These are phyloP conservation scores for Microtus californicus DNA, from an alignment of 2,797 vertebrate species.

Conservation along the genomic window DNA sequence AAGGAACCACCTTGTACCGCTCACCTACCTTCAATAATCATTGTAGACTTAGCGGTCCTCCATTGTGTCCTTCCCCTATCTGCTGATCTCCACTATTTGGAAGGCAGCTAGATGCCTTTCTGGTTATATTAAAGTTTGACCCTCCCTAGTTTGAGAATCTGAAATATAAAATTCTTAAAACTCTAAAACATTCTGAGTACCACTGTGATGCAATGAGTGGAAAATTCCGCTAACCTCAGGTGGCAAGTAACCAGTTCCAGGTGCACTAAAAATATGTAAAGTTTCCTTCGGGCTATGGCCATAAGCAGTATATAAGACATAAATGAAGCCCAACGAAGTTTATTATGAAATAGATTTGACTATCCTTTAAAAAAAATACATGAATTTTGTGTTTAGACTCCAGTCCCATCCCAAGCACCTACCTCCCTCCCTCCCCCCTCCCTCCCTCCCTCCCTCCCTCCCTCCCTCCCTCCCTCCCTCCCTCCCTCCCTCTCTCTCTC, in stretches of 20 bases:
- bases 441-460: too few relatives aligned
- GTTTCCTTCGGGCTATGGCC: neutral
- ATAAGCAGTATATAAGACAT: neutral
- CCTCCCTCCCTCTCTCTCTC: too few relatives aligned
- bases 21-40: neutral
- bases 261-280: neutral
- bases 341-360: neutral
- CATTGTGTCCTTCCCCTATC: neutral
- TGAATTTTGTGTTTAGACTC: neutral
- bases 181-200: neutral
- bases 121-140: neutral
- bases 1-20: neutral
- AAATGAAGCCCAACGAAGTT: neutral
- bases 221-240: neutral
- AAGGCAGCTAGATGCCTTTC: slow-evolving; percentile 35
- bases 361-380: neutral
- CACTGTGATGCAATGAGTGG: neutral
- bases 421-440: too few relatives aligned
- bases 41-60: neutral
- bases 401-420: neutral
- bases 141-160: neutral
- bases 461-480: too few relatives aligned
- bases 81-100: neutral
- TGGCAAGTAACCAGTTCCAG: neutral
- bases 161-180: neutral